Conservation (phyloP, 2,888 invertebrate genomes). For the Euzophera pinguis region DNA sequence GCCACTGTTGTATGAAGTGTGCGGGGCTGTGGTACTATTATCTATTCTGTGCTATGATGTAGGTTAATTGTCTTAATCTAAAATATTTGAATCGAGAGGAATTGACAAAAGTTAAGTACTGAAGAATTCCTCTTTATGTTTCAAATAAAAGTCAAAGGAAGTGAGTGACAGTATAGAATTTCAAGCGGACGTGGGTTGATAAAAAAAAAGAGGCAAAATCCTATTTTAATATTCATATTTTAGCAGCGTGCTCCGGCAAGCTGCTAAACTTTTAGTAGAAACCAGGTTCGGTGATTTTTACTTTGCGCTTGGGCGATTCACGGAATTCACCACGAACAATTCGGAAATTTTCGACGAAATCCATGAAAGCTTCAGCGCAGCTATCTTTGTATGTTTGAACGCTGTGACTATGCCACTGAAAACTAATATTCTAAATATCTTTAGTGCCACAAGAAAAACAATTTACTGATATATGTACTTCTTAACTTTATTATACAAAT, state of each 20-base stretch:
- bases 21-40: no score
- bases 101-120: no score
- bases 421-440: slow-evolving; percentile 4
- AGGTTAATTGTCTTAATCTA: no score
- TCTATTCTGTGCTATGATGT: no score
- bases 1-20: no score
- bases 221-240: background rate
- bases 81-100: no score
- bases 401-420: slow-evolving; percentile 6
- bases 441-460: no score
- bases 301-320: slow-evolving; percentile 37
- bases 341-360: slow-evolving; percentile 37
- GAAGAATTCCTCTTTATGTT: no score
- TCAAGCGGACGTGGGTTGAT: background rate
- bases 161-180: background rate
- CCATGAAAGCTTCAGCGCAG: slow-evolving; percentile 39
- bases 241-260: background rate
- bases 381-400: slow-evolving; percentile 28
- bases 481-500: no score
- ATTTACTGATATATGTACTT: no score
- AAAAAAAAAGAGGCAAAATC: background rate
- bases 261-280: background rate
- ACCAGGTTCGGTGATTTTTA: background rate
- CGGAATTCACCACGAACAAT: slow-evolving; percentile 38
- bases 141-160: no score